Evolutionary conservation across 2,797 vertebrate species (phyloP).

Genomic region (Sylvia borin): DNA sequence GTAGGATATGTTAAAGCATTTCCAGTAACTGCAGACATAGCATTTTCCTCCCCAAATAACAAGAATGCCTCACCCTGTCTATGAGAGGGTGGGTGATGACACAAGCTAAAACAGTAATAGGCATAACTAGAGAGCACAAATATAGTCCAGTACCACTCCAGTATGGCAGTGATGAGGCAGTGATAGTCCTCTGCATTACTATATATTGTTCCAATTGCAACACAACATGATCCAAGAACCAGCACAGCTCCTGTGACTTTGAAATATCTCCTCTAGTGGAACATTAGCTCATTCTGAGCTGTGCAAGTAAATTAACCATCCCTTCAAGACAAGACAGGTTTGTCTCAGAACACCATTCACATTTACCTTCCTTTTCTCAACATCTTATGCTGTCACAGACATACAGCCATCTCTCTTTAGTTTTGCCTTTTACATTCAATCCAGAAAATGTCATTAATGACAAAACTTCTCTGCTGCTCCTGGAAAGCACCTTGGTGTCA

Average conservation of each 20-base stretch:
- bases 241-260: not conserved
- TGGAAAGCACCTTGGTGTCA: not conserved
- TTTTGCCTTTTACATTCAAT: not conserved
- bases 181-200: not conserved
- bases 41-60: not conserved
- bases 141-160: not conserved
- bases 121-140: not conserved
- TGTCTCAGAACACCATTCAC: not conserved
- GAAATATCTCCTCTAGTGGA: not conserved
- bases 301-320: not conserved
- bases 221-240: fast-evolving
- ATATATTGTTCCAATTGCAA: fast-evolving
- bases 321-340: not conserved
- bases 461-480: not conserved
- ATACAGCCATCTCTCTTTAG: not conserved
- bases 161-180: not conserved
- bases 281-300: not conserved
- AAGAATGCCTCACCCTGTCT: not conserved
- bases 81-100: not conserved
- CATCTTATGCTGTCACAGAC: not conserved
- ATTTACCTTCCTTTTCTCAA: not conserved
- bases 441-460: not conserved
- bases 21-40: not conserved
- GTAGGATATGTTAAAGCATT: not conserved
- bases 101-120: not conserved